Evolutionary conservation across 2,113 vertebrate genomes (phyloP).

Genomic region (Sprattus sprattus): DNA sequence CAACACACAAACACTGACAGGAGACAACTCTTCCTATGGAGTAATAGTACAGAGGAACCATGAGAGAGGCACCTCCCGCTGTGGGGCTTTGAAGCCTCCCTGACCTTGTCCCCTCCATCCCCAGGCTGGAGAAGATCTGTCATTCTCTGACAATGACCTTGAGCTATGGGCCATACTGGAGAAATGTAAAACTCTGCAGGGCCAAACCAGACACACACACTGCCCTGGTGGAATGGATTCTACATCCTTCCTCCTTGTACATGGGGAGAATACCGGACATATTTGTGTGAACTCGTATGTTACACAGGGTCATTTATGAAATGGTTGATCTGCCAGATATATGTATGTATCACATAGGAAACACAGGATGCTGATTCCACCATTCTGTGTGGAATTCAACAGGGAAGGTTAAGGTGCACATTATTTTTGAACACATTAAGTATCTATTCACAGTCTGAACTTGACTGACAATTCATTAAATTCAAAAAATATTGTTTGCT

Average conservation of each 20-base stretch:
- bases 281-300: background rate
- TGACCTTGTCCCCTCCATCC: constrained; percentile 24
- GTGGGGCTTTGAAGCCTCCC: background rate
- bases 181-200: constrained; percentile 1
- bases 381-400: too few species aligned
- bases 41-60: background rate
- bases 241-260: background rate
- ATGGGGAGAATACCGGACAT: background rate
- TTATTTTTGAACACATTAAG: background rate
- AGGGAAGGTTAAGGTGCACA: too few species aligned
- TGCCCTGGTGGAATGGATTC: background rate
- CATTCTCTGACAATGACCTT: constrained; percentile 54
- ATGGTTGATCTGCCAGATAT: background rate
- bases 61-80: background rate
- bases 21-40: background rate
- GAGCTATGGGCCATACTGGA: constrained; percentile 20
- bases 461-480: background rate
- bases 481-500: background rate
- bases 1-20: background rate
- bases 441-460: background rate
- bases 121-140: background rate
- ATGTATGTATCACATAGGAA: background rate
- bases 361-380: too few species aligned
- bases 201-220: background rate
- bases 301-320: background rate